phyloP scores from a whole-genome alignment of 2,888 invertebrate genomes.

The Rhodophaea formosa region DNA sequence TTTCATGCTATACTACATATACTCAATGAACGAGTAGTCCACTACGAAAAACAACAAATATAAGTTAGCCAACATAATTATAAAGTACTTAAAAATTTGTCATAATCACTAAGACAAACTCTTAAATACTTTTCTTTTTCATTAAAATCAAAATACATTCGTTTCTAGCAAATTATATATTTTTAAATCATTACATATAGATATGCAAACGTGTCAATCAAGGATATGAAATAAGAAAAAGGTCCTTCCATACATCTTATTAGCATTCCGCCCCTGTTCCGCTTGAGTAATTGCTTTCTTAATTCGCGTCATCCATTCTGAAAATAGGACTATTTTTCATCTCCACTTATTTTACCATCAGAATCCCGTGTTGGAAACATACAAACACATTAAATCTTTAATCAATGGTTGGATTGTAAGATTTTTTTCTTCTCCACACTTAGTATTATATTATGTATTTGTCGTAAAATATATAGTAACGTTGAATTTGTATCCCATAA shows the following conservation, averaged over 20 bases:
- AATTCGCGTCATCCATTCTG: slow-evolving; percentile 80
- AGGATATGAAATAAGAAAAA: slow-evolving; percentile 65
- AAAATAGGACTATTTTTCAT: slow-evolving; percentile 79
- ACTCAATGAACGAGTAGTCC: neutral
- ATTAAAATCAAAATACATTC: too few relatives aligned
- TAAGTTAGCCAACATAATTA: slow-evolving; percentile 2
- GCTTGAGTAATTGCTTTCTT: slow-evolving; percentile 81
- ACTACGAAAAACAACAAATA: neutral
- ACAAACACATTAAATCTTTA: neutral
- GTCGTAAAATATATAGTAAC: too few relatives aligned
- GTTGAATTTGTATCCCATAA: too few relatives aligned
- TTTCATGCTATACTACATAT: too few relatives aligned
- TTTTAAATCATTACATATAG: neutral
- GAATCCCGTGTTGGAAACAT: neutral
- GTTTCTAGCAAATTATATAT: neutral
- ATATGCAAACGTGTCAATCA: neutral
- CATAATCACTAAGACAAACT: too few relatives aligned
- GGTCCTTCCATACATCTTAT: slow-evolving; percentile 69
- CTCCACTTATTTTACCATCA: slow-evolving; percentile 29
- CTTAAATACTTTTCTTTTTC: too few relatives aligned
- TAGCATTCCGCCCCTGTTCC: slow-evolving; percentile 77
- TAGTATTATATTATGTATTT: too few relatives aligned
- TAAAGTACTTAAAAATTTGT: too few relatives aligned
- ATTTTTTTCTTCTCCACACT: too few relatives aligned
- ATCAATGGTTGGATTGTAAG: too few relatives aligned